These are phyloP conservation scores for Serilophus lunatus DNA, from an alignment of 2,113 vertebrate genomes.

Conservation along the genomic window DNA sequence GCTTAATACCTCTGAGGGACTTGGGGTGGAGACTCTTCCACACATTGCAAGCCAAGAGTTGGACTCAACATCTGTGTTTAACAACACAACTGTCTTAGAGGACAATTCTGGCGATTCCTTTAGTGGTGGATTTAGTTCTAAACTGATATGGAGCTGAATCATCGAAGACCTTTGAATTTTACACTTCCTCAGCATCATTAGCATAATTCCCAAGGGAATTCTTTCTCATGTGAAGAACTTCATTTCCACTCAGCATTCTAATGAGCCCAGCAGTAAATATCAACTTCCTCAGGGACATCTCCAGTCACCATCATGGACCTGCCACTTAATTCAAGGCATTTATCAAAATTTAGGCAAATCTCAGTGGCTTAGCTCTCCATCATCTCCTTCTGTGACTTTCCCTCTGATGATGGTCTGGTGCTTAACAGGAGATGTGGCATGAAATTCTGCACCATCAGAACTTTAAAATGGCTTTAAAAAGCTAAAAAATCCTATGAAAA, in stretches of 20 bases:
- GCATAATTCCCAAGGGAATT: background rate
- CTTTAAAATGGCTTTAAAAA: background rate
- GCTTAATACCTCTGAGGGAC: background rate
- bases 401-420: background rate
- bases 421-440: background rate
- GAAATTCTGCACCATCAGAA: background rate
- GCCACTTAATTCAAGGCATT: background rate
- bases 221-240: background rate
- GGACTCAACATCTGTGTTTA: background rate
- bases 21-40: background rate
- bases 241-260: background rate
- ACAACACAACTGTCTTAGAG: background rate
- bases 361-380: background rate
- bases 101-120: background rate
- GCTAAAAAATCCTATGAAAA: background rate
- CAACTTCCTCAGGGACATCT: background rate
- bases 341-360: background rate
- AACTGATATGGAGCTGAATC: background rate
- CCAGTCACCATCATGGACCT: background rate
- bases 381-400: background rate
- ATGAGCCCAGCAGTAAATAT: background rate
- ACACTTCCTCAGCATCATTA: rapidly evolving
- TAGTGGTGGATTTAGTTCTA: background rate
- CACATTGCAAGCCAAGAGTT: background rate
- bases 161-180: background rate